A percentile compares a stretch with the other conserved stretches of the same genome.
Conservation (phyloP, 2,888 invertebrate species). For the Nomada hirtipes region DNA sequence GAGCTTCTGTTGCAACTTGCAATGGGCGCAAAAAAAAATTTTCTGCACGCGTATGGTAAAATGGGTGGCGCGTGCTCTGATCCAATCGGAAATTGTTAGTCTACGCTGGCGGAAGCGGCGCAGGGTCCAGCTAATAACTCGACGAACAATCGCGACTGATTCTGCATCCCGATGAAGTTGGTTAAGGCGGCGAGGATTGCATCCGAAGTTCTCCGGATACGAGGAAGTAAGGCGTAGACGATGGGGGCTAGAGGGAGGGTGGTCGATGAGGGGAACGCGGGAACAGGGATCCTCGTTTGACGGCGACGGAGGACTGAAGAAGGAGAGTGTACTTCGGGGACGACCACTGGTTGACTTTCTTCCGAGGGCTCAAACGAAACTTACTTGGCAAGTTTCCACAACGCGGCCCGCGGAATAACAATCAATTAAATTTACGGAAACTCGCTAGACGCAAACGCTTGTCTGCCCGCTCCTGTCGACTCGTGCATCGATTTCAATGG, state of each 20-base stretch:
- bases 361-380: constrained; percentile 62
- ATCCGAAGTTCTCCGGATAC: constrained; percentile 30
- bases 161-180: constrained; percentile 66
- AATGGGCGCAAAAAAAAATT: no score
- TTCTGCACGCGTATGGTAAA: background rate
- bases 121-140: constrained; percentile 33
- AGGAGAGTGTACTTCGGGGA: constrained; percentile 36
- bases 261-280: constrained; percentile 10
- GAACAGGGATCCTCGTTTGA: constrained; percentile 39
- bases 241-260: background rate
- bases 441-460: constrained; percentile 38
- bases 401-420: constrained; percentile 63
- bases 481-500: background rate
- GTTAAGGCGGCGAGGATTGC: constrained; percentile 28
- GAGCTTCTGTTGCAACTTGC: no score
- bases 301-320: background rate
- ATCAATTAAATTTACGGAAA: constrained; percentile 71
- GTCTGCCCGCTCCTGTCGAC: constrained; percentile 10
- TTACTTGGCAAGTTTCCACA: constrained; percentile 70
- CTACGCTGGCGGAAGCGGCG: constrained; percentile 8
- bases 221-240: constrained; percentile 25
- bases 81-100: constrained; percentile 44
- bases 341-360: constrained; percentile 70
- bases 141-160: constrained; percentile 63
- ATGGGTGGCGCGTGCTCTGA: constrained; percentile 19